Evolutionary conservation across 2,888 invertebrate species (phyloP).

Genomic region (Hyles lineata): DNA sequence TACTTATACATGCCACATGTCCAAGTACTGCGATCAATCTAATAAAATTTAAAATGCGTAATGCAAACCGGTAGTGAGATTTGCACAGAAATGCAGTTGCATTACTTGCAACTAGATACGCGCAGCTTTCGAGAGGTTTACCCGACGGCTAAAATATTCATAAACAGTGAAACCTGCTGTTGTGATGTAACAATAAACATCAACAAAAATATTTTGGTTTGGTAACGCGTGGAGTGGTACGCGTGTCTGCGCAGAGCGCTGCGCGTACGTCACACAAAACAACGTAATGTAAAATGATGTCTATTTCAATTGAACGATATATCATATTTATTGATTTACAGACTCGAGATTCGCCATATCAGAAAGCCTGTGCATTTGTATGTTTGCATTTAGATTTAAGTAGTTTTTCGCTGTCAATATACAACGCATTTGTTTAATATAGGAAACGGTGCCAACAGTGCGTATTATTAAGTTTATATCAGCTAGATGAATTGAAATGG

Average conservation of each 20-base stretch:
- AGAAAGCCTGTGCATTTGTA: background rate
- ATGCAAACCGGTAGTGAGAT: slow-evolving; percentile 7
- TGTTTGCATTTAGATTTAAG: background rate
- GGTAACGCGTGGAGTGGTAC: slow-evolving; percentile 13
- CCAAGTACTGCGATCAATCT: background rate
- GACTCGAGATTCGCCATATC: slow-evolving; percentile 21
- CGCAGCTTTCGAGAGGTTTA: background rate
- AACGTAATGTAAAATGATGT: slow-evolving; percentile 39
- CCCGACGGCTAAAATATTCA: background rate
- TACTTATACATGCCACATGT: slow-evolving; percentile 29
- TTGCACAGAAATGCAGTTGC: slow-evolving; percentile 15
- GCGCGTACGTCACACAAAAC: slow-evolving; percentile 39
- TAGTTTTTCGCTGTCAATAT: background rate
- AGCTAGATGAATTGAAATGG: background rate
- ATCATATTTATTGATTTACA: slow-evolving; percentile 47
- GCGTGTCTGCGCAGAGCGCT: background rate
- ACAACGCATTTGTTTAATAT: slow-evolving; percentile 14
- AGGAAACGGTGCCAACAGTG: slow-evolving; percentile 11
- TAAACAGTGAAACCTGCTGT: background rate
- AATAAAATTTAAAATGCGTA: slow-evolving; percentile 23
- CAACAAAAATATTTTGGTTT: slow-evolving; percentile 4
- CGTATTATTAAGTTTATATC: slow-evolving; percentile 5
- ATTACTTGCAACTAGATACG: too few species aligned
- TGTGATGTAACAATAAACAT: slow-evolving; percentile 2
- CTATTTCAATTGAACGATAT: slow-evolving; percentile 47